phyloP scores from a whole-genome alignment of 1,140 invertebrate species.

The Goniozus legneri region DNA sequence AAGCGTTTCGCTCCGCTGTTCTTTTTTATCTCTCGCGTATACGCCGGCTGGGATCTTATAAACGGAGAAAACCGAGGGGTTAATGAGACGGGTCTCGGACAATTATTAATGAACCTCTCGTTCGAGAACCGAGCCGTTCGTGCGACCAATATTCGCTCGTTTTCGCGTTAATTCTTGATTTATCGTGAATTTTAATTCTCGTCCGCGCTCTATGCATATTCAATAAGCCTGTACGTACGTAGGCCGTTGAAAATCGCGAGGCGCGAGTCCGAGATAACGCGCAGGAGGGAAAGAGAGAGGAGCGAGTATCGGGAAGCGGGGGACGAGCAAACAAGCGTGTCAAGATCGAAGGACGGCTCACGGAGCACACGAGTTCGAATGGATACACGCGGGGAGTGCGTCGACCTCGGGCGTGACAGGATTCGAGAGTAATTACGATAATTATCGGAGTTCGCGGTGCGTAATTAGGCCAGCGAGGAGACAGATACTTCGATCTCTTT shows the following conservation, averaged over 20 bases:
- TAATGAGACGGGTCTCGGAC: background rate
- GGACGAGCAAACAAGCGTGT: conserved; percentile 7
- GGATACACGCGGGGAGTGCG: conserved; percentile 13
- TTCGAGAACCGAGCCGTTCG: background rate
- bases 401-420: conserved; percentile 33
- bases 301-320: background rate
- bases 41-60: conserved; percentile 8
- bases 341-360: too few species aligned
- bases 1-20: conserved; percentile 22
- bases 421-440: conserved; percentile 43
- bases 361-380: too few species aligned
- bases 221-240: too few species aligned
- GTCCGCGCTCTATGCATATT: too few species aligned
- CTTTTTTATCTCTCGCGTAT: conserved; percentile 19
- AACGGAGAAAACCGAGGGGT: background rate
- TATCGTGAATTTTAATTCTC: too few species aligned
- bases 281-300: background rate
- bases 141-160: background rate
- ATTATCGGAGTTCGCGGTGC: conserved; percentile 42
- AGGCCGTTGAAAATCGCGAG: conserved; percentile 14
- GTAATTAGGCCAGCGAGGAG: conserved; percentile 35
- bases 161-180: too few species aligned
- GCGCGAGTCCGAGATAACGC: conserved; percentile 11
- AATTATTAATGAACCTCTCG: background rate
- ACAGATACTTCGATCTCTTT: conserved; percentile 11